phyloP scores from a whole-genome alignment of 2,113 vertebrate genomes.

The Ceratotherium simum region DNA sequence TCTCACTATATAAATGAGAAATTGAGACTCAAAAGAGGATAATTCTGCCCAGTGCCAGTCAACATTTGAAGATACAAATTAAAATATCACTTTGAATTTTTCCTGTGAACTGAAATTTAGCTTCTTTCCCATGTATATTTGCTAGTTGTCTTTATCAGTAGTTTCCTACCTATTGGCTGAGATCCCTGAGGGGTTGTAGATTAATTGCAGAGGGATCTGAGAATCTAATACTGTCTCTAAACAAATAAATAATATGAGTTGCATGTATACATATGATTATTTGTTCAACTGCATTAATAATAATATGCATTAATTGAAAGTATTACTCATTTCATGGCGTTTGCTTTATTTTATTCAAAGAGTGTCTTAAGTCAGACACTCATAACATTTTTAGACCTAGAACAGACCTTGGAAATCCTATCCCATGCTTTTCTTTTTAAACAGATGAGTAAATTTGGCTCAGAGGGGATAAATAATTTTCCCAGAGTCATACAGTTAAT shows the following conservation, averaged over 20 bases:
- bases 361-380: not conserved
- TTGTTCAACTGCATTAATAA: not conserved
- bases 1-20: not conserved
- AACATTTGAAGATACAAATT: not conserved
- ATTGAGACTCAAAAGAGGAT: not conserved
- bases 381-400: not conserved
- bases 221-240: not conserved
- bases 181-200: not conserved
- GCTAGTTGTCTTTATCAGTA: not conserved
- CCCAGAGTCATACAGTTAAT: not conserved
- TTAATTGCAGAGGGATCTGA: not conserved
- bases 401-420: not conserved
- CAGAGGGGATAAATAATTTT: not conserved
- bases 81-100: not conserved
- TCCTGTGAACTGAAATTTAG: not conserved
- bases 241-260: not conserved
- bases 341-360: not conserved
- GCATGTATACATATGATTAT: not conserved
- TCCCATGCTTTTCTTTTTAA: not conserved
- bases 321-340: not conserved
- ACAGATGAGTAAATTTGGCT: not conserved
- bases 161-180: not conserved
- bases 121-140: not conserved
- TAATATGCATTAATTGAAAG: not conserved
- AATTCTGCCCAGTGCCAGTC: not conserved